Evolutionary conservation across 2,888 invertebrate species (phyloP), one percentile per base, ranked within the genome.

Genomic region (Auanema freiburgensis): DNA sequence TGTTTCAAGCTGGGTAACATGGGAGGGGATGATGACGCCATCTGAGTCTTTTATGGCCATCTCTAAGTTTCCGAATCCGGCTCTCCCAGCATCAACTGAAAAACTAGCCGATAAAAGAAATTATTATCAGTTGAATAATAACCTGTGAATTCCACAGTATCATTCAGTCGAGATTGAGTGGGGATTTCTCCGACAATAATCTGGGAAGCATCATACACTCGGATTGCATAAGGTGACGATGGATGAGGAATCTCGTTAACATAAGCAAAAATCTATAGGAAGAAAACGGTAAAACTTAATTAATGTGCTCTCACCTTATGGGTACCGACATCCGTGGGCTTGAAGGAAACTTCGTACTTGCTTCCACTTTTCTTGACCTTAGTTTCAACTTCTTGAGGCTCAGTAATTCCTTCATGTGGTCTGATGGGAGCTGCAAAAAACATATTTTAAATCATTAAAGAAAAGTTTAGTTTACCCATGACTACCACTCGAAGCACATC

Each of bases 141-240:
- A 71, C 78, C 78, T 46, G 83, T 83, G 66, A 84, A 84, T 59
- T 83, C 80, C 11, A 83, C 81, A 2, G 83, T 90, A 65, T 82
- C 82, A 62, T 84, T 93, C 91, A 59, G 92, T 92, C 54, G 93
- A 91, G 49, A 92, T 90, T 67, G 93, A 92, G 77, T 89, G 89
- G 91, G 90, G 11, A 93, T 90, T 83, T 93, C 92, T 85, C 92
- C 93, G 33, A 95, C 93, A 87, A 92, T 91, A 78, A 95, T 95
- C 56, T 94, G 92, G 68, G 90, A 89, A 10, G 94, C 92, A 64
- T 83, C 83, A 53, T 83, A 83, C 24, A 83, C 81, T 18, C 80
- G 73, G 44, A 82, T 77, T 24, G 80, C 75, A 55, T 77, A 82
- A 24, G 82, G 82, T 12, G 79, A 75, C 5, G 74, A 70, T 12